Percentiles rank a stretch among this genome's conserved stretches.
phyloP scores from a whole-genome alignment of 2,113 vertebrate species.

The Otolemur garnettii region DNA sequence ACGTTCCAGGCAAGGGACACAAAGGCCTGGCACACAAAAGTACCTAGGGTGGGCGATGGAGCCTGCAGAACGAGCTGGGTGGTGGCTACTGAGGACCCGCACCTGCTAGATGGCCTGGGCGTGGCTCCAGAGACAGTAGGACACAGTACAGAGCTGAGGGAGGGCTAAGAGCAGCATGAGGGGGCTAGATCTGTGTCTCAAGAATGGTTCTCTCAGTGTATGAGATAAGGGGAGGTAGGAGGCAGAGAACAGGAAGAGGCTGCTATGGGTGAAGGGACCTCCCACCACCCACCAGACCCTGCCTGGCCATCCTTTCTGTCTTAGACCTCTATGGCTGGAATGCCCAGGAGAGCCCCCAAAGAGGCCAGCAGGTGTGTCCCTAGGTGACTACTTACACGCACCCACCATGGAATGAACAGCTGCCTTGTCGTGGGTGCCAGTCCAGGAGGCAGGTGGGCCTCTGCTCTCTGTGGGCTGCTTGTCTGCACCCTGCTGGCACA shows the following conservation, averaged over 20 bases:
- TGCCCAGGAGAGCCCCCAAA: background rate
- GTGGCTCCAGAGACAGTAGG: background rate
- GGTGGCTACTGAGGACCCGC: background rate
- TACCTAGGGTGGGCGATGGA: background rate
- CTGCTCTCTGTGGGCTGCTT: background rate
- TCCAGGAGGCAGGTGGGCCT: conserved; percentile 19
- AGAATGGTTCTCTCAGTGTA: background rate
- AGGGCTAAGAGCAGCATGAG: background rate
- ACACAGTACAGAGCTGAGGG: fast-evolving
- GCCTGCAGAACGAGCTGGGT: background rate
- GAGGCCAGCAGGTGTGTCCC: background rate
- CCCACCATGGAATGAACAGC: background rate
- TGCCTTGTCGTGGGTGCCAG: background rate
- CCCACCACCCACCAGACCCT: fast-evolving
- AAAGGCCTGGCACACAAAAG: background rate
- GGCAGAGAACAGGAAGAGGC: too few species aligned
- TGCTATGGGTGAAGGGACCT: too few species aligned
- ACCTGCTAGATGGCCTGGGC: background rate
- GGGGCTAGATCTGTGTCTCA: background rate
- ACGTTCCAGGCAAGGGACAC: background rate
- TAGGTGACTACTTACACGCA: background rate
- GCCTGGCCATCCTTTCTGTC: background rate
- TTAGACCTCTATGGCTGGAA: background rate
- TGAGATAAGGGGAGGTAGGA: background rate
- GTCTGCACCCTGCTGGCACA: conserved; percentile 53